Evolutionary conservation across 2,797 vertebrate species (phyloP), one percentile per base, ranked within the genome.

Genomic region (Sebastes diploproa): DNA sequence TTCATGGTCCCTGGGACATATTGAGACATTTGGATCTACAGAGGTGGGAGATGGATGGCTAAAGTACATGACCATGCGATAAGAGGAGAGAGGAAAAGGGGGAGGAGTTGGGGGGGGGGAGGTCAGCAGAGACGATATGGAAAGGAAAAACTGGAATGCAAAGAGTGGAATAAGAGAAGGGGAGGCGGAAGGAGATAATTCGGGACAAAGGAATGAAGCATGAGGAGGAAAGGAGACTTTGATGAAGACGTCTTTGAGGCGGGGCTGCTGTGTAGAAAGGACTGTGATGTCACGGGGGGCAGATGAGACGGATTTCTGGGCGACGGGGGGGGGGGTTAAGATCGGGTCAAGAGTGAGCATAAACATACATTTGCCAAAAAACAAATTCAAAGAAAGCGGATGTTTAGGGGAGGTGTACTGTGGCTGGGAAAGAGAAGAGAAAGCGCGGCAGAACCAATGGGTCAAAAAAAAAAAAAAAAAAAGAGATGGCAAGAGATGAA

Each of bases 11-110:
- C 93, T 90, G 86, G 92, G 92, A 94, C 89, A 94, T 83, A 94
- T 94, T 94, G 92, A 54, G 14, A 95, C 92, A 88, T 92, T 93
- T 79, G 77, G 88, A 92, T 87, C 85, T 80, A 86, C 79, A 82
- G 92, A 93, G 86, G 78, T 77, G 88, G 93, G 94, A 92, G 93
- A 95, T 93, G 89, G 84, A 89, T 91, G 94, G 94, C 90, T 89
- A 92, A 94, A 94, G 91, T 89, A 94, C 92, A 94, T 91, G 91
- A 91, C 82, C 89, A 83, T 91, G 86, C 83, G 76, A 89, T 86
- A 78, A 87, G 82, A 84, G 75, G 62, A 42, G 50, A n/a, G 50
- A 52, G 50, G 78, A 63, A 63, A 78, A 32, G 38, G 59, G 27
- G 50, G 38, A 18, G 20, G 32, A 38, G 36, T 38, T 18, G n/a